Evolutionary conservation across 2,113 vertebrate genomes (phyloP).

Genomic region (Lagopus leucura): DNA sequence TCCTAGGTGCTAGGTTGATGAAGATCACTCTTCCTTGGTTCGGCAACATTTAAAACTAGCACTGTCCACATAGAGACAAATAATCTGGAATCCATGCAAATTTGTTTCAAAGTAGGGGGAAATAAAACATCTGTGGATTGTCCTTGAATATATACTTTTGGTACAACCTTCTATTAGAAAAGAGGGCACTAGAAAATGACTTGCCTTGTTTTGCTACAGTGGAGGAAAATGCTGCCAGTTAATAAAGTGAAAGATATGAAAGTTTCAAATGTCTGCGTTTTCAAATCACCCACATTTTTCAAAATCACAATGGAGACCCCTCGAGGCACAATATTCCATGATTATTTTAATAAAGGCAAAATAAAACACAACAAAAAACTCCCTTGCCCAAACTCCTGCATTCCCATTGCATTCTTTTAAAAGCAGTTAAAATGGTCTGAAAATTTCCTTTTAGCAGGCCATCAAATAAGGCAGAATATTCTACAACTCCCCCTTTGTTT

Average conservation of each 20-base stretch:
- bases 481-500: not conserved
- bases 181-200: not conserved
- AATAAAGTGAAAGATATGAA: not conserved
- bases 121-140: not conserved
- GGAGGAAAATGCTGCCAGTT: not conserved
- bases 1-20: not conserved
- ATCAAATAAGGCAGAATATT: not conserved
- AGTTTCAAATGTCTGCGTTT: not conserved
- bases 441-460: not conserved
- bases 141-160: not conserved
- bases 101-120: not conserved
- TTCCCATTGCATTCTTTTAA: not conserved
- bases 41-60: not conserved
- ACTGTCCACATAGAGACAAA: not conserved
- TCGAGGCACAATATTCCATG: not conserved
- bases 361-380: not conserved
- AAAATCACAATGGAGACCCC: not conserved
- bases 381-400: not conserved
- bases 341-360: not conserved
- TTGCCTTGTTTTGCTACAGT: not conserved
- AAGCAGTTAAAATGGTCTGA: not conserved
- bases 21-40: not conserved
- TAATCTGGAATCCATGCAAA: not conserved
- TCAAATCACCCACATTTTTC: not conserved
- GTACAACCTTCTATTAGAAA: not conserved